Base-by-base conservation (phyloP, 2,888 invertebrate genomes). In the Trichacis sp. region DNA sequence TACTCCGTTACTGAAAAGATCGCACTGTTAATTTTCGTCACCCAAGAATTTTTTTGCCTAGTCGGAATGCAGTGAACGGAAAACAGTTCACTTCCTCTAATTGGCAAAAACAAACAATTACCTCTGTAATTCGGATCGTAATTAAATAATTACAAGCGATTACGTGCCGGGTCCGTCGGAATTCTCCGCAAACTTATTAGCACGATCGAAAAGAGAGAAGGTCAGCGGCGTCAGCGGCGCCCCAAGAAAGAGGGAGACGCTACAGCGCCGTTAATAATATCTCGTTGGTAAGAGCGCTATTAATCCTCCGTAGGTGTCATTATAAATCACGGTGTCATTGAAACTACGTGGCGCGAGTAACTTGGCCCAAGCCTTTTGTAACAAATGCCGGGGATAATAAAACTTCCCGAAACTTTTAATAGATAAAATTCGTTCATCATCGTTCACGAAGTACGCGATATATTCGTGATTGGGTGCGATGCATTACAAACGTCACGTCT, bases 241-340 rank as follows among this genome's bases (percentile, higher is more conserved):
- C n/a, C n/a, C n/a, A n/a, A n/a, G 47, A 53, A 52, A 40, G 33
- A 56, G 62, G 61, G 57, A 72, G 72, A 68, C 71, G 68, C 71
- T 68, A 70, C 70, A 68, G 68, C 61, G 64, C 71, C 71, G 73
- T 72, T 72, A 72, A 72, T 73, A 73, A 72, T 70, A 73, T 68
- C 71, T 71, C 69, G 69, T 70, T 69, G 61, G 61, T 36, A 54
- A 71, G 71, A 67, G 69, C 68, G 63, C 72, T 70, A 73, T 72
- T 72, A 73, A 73, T 73, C 68, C 71, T 70, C 29, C 64, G 65
- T 61, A 46, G 63, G 57, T 70, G 71, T 73, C 69, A 54, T 60
- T 63, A 74, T 74, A 74, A 72, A 74, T 74, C 69, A 69, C 53
- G 36, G 53, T 52, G 63, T 63, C 65, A 50, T 60, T 66, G 56